Evolutionary conservation across 2,797 vertebrate genomes (phyloP).

Genomic region (Thamnophis elegans): DNA sequence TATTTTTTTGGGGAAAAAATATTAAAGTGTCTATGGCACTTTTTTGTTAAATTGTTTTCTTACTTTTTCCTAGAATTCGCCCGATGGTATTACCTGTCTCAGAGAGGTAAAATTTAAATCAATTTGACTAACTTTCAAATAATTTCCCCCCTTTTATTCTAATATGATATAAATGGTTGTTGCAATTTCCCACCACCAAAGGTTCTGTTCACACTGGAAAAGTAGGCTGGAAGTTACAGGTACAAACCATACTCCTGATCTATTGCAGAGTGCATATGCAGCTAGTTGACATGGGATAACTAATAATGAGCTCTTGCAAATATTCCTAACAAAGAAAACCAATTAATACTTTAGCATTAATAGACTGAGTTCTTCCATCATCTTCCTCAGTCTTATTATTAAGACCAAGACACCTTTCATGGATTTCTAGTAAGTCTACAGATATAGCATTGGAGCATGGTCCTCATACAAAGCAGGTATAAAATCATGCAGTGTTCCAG

Average conservation of each 20-base stretch:
- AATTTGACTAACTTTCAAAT: constrained; percentile 54
- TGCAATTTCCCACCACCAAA: background rate
- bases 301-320: background rate
- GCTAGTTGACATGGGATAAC: background rate
- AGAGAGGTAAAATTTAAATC: constrained; percentile 72
- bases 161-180: constrained; percentile 29
- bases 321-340: background rate
- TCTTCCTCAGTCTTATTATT: background rate
- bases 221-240: background rate
- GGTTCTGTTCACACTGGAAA: background rate
- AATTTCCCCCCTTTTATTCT: constrained; percentile 9
- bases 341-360: background rate
- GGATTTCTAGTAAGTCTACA: background rate
- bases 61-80: constrained; percentile 72
- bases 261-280: rapidly evolving
- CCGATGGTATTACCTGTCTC: constrained; percentile 72
- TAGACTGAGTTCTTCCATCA: background rate
- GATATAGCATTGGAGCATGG: background rate
- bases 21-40: constrained; percentile 30
- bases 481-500: background rate
- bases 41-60: constrained; percentile 52
- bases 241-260: background rate
- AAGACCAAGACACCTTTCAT: background rate
- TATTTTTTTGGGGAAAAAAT: background rate
- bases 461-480: background rate